These are phyloP conservation scores for Brevipalpus yothersi DNA, from an alignment of 1,140 invertebrate species.

Conservation along the genomic window DNA sequence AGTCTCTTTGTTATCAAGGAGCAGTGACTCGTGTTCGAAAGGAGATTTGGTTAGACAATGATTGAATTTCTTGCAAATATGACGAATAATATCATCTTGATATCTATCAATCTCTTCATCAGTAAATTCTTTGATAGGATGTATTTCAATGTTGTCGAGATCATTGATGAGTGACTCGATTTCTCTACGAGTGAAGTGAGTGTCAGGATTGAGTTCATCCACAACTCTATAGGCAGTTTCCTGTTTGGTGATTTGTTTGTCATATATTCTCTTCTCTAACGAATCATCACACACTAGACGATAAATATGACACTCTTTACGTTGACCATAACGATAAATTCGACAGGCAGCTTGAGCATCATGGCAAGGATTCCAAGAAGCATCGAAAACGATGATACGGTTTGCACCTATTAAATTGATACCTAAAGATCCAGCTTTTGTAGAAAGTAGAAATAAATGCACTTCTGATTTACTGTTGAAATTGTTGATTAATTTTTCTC, in stretches of 20 bases:
- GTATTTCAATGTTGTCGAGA: conserved; percentile 45
- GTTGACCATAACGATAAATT: conserved; percentile 87
- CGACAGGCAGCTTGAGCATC: conserved; percentile 88
- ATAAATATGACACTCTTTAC: conserved; percentile 82
- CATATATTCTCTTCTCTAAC: conserved; percentile 91
- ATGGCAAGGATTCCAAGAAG: conserved; percentile 98
- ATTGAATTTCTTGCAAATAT: conserved; percentile 37
- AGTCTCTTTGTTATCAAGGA: conserved; percentile 85
- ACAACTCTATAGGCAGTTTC: conserved; percentile 54
- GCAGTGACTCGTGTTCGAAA: conserved; percentile 84
- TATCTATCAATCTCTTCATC: conserved; percentile 39
- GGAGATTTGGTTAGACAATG: conserved; percentile 37
- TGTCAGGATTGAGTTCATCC: conserved; percentile 90
- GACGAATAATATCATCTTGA: conserved; percentile 51
- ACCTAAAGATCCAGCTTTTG: conserved; percentile 64
- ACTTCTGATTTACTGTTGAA: conserved; percentile 71
- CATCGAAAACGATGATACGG: conserved; percentile 88
- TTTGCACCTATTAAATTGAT: conserved; percentile 90
- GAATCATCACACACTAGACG: conserved; percentile 87
- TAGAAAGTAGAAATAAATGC: conserved; percentile 90
- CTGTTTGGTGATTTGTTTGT: conserved; percentile 91
- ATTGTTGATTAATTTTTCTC: conserved; percentile 87
- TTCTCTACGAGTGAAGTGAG: conserved; percentile 77
- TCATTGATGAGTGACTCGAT: conserved; percentile 79
- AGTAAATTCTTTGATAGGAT: conserved; percentile 35